Conservation (phyloP, 2,797 vertebrate genomes). For the Pachyuromys duprasi region DNA sequence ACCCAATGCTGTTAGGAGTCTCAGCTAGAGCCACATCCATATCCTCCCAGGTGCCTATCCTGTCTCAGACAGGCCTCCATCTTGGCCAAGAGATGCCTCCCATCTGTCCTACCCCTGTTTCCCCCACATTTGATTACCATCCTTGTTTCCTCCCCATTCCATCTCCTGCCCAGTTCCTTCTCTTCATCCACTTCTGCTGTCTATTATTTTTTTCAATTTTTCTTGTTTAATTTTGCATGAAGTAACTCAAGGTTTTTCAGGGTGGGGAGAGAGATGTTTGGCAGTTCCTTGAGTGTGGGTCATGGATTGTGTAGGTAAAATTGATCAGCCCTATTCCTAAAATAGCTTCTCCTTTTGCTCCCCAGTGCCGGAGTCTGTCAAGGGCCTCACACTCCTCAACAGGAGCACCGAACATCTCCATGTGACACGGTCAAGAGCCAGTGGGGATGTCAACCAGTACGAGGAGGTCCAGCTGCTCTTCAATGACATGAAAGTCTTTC, state of each 20-base stretch:
- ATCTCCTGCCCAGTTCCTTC: too few relatives aligned
- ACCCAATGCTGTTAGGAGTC: too few relatives aligned
- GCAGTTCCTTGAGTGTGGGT: slow-evolving; percentile 51
- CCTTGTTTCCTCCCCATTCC: too few relatives aligned
- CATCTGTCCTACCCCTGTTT: too few relatives aligned
- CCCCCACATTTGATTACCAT: too few relatives aligned
- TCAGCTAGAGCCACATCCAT: too few relatives aligned
- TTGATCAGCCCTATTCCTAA: slow-evolving; percentile 9
- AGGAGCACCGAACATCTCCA: slow-evolving; percentile 91
- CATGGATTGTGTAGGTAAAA: slow-evolving; percentile 55
- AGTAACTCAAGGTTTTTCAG: slow-evolving; percentile 50
- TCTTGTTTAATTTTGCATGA: slow-evolving; percentile 72
- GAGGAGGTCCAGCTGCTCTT: slow-evolving; percentile 97
- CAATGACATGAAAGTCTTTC: slow-evolving; percentile 97
- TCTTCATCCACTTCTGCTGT: too few relatives aligned
- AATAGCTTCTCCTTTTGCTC: slow-evolving; percentile 29
- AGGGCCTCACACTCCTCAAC: slow-evolving; percentile 88
- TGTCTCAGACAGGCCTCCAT: too few relatives aligned
- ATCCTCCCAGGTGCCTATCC: too few relatives aligned
- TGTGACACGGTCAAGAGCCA: slow-evolving; percentile 92
- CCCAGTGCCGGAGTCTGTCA: slow-evolving; percentile 94
- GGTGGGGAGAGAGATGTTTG: slow-evolving; percentile 46
- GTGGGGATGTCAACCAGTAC: slow-evolving; percentile 96
- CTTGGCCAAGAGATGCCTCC: too few relatives aligned
- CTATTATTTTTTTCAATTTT: slow-evolving; percentile 44